Percentiles rank a stretch among this genome's conserved stretches.
Evolutionary conservation across 2,797 vertebrate genomes (phyloP).

Genomic region (Gallinago nigripennis): DNA sequence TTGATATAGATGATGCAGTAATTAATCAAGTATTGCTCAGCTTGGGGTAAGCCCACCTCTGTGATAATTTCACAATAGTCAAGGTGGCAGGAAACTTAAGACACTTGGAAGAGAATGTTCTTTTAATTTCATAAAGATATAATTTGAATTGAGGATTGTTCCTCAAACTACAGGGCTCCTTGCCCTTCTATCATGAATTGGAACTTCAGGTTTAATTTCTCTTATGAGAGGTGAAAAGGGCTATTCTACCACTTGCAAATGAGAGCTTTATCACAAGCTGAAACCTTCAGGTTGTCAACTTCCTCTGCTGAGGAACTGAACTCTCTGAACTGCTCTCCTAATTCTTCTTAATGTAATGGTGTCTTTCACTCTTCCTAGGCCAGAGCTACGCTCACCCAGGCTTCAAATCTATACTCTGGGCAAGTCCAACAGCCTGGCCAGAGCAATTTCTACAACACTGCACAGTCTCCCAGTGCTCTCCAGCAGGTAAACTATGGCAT

Average conservation of each 20-base stretch:
- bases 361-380: conserved; percentile 77
- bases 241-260: not conserved
- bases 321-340: not conserved
- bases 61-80: not conserved
- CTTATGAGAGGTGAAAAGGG: not conserved
- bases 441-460: conserved; percentile 96
- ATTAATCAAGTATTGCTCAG: not conserved
- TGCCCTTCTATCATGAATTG: not conserved
- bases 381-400: conserved; percentile 95
- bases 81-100: not conserved
- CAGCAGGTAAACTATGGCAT: conserved; percentile 91
- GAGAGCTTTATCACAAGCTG: not conserved
- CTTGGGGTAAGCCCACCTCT: not conserved
- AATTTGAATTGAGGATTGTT: not conserved
- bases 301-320: not conserved
- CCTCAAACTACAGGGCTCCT: not conserved
- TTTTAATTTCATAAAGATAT: not conserved
- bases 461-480: conserved; percentile 93
- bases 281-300: not conserved
- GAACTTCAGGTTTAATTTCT: not conserved
- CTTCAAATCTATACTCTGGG: conserved; percentile 96
- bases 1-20: not conserved
- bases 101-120: not conserved
- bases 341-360: not conserved
- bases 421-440: conserved; percentile 96